Evolutionary conservation across 2,888 invertebrate genomes (phyloP), one percentile per base, ranked within the genome.

Genomic region (Philaethria dido): DNA sequence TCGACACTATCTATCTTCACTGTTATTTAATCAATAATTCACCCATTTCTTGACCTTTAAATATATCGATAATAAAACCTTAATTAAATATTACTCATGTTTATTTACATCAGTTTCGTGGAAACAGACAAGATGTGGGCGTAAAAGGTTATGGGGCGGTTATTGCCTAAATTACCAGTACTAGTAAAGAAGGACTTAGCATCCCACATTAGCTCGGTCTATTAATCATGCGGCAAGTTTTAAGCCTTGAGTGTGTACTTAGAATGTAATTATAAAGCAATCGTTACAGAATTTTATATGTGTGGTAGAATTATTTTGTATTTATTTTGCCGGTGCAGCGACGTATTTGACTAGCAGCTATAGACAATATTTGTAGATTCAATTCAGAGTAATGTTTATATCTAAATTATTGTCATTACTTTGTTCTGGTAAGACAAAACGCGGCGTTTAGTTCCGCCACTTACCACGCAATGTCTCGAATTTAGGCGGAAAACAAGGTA

Each of bases 201-300:
- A 25, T 60, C 60, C 60, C 60, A 60, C 60, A 60, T 18, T 45
- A 8, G 60, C 45, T 42, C 60, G 60, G 44, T 60, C 60, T 60
- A 60, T 60, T 60, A 60, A 60, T 60, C 60, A 60, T 45, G 60
- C 60, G 45, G 45, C 57, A 57, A 57, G 57, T 57, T 16, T 33
- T 18, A 33, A 60, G 16, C 60, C 60, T 60, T 60, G 62, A 50
- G 36, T 45, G 39, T 42, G 18, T 50, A 39, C 45, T 36, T 62
- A 50, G 50, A 62, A 62, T 50, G 48, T 50, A 22, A 62, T 62
- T 62, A 48, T 62, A 62, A 62, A 33, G 33, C 33, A 62, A 62
- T 47, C 47, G 33, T 62, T 62, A 48, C 44, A 60, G 45, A 39
- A 57, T 42, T 57, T 57, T 57, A 25, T 42, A n/a, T 16, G 16